phyloP scores from a whole-genome alignment of 1,140 invertebrate genomes.

The Cepaea nemoralis region DNA sequence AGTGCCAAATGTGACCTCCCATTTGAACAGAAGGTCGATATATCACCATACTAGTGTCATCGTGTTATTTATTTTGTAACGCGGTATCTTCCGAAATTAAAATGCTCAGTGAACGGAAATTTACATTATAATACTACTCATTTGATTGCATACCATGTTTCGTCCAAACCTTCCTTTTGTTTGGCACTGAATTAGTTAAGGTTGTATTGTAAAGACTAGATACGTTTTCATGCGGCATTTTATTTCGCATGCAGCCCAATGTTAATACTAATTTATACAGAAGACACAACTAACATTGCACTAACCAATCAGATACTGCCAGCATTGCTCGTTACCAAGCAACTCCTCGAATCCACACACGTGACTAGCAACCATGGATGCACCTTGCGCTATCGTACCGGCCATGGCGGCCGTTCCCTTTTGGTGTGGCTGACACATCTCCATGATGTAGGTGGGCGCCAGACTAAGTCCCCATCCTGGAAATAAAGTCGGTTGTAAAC shows the following conservation, averaged over 20 bases:
- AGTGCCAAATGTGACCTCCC: no score
- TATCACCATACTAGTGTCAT: no score
- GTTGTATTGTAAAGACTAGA: not conserved
- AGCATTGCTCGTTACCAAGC: constrained; percentile 1
- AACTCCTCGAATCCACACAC: constrained; percentile 25
- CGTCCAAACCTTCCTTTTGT: no score
- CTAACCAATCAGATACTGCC: constrained; percentile 10
- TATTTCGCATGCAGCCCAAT: not conserved
- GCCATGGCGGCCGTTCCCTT: not conserved
- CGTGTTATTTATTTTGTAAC: no score
- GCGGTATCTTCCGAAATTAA: no score
- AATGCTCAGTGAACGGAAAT: no score
- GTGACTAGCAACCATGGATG: not conserved
- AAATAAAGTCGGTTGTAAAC: no score
- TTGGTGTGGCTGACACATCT: constrained; percentile 2
- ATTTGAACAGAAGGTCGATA: no score
- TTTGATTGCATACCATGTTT: not conserved
- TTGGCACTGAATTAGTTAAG: no score
- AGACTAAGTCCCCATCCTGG: not conserved
- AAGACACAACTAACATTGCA: not conserved
- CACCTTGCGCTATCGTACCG: not conserved
- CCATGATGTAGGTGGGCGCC: constrained; percentile 2
- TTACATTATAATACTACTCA: not conserved
- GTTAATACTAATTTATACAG: not conserved
- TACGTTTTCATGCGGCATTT: not conserved